Evolutionary conservation across 2,888 invertebrate genomes (phyloP), one percentile per base, ranked within the genome.

Genomic region (Petrolisthes cinctipes): DNA sequence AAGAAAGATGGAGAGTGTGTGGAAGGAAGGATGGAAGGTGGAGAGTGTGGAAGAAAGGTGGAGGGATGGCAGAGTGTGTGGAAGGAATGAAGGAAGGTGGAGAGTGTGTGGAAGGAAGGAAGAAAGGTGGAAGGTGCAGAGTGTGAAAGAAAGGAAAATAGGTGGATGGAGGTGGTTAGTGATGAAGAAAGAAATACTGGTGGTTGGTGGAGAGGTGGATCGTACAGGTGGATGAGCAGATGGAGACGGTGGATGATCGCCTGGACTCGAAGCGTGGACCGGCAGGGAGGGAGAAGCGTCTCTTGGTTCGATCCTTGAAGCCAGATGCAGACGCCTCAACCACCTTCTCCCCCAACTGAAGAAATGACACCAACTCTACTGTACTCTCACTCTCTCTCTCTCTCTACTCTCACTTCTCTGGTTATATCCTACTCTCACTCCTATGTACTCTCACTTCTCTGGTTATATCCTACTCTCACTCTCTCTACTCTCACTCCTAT

Each of bases 171-270:
- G 61, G 82, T n/a, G 75, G 75, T 51, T 11, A 76, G 56, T 71
- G 20, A 66, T 56, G 54, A 51, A 87, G 57, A 57, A n/a, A 82
- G 61, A 76, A 76, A 61, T 68, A 54, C 51, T 61, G 71, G 68
- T 20, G 37, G 37, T 37, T 37, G 37, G 37, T 37, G 37, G 37
- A 9, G 57, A 9, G 11, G 9, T 37, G 80, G 66, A 37, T 14
- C 92, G 91, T 92, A 92, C 92, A 92, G 80, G 92, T 92, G 88
- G 92, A 92, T 83, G 92, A 92, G 91, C 92, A 92, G 88, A 92
- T 91, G 80, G 92, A 92, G 82, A 92, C 92, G 89, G 92, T 90
- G 79, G 92, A 92, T 82, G 92, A 92, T 53, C 92, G 92, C 76
- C 92, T 89, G 83, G 92, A 92, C 88, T 91, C 91, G 89, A 92